Conservation (phyloP, 2,888 invertebrate genomes). For the Stenchaetothrips biformis region DNA sequence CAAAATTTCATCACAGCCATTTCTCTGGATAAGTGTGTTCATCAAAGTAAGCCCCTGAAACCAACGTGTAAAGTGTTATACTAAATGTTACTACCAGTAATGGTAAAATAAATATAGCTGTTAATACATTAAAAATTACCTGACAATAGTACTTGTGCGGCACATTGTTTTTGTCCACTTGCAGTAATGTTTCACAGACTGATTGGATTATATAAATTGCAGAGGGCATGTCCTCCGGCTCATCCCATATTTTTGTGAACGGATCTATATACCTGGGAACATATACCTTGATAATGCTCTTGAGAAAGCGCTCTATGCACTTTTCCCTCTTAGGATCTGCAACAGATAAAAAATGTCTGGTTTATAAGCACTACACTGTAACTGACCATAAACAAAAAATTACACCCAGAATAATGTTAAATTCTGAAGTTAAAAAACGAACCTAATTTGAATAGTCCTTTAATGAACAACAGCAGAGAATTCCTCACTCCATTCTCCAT, state of each 20-base stretch:
- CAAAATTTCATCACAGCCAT: background rate
- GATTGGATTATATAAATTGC: background rate
- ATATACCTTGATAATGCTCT: background rate
- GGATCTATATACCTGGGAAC: background rate
- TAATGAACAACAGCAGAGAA: background rate
- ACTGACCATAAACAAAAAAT: background rate
- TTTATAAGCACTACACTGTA: background rate
- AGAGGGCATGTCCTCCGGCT: background rate
- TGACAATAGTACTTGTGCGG: background rate
- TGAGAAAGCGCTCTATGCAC: background rate
- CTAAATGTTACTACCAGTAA: background rate
- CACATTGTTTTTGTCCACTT: background rate
- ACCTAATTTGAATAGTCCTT: background rate
- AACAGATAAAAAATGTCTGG: background rate
- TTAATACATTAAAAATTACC: background rate
- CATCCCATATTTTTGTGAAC: background rate
- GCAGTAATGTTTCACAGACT: background rate
- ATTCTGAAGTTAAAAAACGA: background rate
- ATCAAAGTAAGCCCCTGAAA: background rate
- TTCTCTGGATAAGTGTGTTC: background rate
- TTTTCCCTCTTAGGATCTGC: background rate
- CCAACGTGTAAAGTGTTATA: background rate
- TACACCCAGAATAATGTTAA: background rate
- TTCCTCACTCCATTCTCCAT: background rate
- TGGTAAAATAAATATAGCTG: background rate